Conservation (phyloP, 2,797 vertebrate species). For the Meriones psammophilus region DNA sequence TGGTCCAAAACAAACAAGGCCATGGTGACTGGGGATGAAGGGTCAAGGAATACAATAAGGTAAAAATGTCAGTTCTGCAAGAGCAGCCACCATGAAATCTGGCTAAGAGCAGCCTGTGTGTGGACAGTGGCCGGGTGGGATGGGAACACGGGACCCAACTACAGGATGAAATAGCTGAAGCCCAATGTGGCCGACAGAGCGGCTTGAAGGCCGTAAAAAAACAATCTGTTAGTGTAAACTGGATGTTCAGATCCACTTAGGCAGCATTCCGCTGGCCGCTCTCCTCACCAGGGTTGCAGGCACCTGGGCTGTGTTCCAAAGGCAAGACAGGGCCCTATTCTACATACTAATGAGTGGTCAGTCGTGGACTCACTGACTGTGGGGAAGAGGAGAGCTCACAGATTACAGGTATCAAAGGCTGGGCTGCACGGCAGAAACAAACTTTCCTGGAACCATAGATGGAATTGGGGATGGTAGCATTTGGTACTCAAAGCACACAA, state of each 20-base stretch:
- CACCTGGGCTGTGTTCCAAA: background rate
- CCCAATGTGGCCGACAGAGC: background rate
- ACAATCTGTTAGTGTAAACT: background rate
- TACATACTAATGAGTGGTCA: background rate
- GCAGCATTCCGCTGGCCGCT: accelerated
- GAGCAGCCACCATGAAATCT: accelerated
- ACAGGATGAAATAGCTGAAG: background rate
- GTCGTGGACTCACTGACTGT: background rate
- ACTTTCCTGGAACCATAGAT: background rate
- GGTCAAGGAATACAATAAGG: background rate
- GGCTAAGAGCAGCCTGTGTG: accelerated
- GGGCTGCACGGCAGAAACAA: background rate
- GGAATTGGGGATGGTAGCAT: background rate
- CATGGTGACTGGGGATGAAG: accelerated
- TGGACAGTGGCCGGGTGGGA: accelerated
- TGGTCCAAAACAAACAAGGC: background rate
- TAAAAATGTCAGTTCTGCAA: background rate
- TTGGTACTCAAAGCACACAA: background rate
- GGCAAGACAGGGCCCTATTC: background rate
- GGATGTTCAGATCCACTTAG: background rate
- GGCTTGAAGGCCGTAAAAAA: background rate
- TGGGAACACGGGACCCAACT: no score
- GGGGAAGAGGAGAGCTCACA: background rate
- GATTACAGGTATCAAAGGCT: background rate
- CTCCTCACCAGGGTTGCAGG: background rate